Base-by-base conservation (phyloP, 2,113 vertebrate genomes). In the Rostratula benghalensis region DNA sequence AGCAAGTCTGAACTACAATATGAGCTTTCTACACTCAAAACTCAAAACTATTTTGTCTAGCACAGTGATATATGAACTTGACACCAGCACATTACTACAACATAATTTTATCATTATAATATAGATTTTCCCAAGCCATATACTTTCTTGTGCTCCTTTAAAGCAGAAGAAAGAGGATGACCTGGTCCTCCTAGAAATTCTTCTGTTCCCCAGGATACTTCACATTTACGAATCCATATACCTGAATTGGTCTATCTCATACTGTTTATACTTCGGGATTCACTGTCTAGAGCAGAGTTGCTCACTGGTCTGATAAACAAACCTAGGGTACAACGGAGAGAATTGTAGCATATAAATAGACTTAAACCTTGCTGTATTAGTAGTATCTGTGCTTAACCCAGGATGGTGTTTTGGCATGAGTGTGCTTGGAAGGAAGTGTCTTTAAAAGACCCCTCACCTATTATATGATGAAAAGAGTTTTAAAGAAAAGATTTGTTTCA, bases 1-100 rank as follows among this genome's bases (percentile, higher is more conserved):
- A 74, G 60, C 33, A 90, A 46, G 21, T 64, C 60, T 84, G 28
- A 74, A 46, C 17, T 61, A 53, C 13, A 80, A 6, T 0, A 89
- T 41, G n/a, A 84, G 11, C 20, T 13, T 75, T 79, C 61, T 67
- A 54, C 6, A 41, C 6, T 41, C 22, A 68, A 27, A 84, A 68
- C 27, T 0, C 0, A 1, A 1, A 83, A 21, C 18, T 46, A 77
- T 8, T 83, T 5, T 83, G 41, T 61, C 60, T 51, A 74, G 41
- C 37, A 70, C 15, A 77, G n/a, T 41, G 14, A 53, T 28, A 45
- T 7, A 15, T 50, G 35, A 25, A 64, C 57, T 71, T 37, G 13
- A 60, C 37, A 79, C 15, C 17, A 33, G 23, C 10, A 59, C 7
- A 68, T 37, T 25, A 60, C n/a, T 53, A 43, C 25, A 30, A 64